These are phyloP conservation scores for Callospermophilus lateralis DNA, from an alignment of 2,113 vertebrate genomes.

Conservation along the genomic window DNA sequence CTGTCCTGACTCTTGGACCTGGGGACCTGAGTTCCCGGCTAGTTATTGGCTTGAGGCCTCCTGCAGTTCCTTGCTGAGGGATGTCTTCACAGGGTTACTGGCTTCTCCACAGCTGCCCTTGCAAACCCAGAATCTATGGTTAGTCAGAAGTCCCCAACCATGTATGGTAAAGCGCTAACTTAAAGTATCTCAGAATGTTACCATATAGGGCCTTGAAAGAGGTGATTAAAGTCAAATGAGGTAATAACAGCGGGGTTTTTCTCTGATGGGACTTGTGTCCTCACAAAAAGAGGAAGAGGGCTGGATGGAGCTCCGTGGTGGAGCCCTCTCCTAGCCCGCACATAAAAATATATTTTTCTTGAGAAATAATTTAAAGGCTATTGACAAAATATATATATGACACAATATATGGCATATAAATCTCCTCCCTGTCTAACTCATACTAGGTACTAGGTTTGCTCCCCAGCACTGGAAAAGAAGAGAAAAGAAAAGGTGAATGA, in stretches of 20 bases:
- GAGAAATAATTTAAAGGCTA: background rate
- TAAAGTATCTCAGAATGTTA: background rate
- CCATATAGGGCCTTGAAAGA: background rate
- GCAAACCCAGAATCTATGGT: background rate
- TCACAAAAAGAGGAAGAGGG: background rate
- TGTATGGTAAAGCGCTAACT: background rate
- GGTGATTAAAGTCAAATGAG: background rate
- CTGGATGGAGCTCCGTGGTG: too few species aligned
- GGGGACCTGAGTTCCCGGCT: background rate
- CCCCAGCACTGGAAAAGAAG: background rate
- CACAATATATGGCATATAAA: background rate
- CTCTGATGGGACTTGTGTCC: background rate
- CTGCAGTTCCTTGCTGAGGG: background rate
- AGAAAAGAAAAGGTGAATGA: background rate
- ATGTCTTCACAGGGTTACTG: background rate
- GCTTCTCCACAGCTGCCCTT: background rate
- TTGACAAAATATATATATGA: background rate
- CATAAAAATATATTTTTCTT: conserved; percentile 13
- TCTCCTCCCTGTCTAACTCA: background rate
- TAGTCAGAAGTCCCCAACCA: too few species aligned
- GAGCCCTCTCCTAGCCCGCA: too few species aligned
- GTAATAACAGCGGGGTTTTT: background rate
- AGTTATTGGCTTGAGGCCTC: background rate
- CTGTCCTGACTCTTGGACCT: background rate
- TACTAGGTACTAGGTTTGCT: background rate